Conservation (phyloP, 2,113 vertebrate species). For the Oxyura jamaicensis region DNA sequence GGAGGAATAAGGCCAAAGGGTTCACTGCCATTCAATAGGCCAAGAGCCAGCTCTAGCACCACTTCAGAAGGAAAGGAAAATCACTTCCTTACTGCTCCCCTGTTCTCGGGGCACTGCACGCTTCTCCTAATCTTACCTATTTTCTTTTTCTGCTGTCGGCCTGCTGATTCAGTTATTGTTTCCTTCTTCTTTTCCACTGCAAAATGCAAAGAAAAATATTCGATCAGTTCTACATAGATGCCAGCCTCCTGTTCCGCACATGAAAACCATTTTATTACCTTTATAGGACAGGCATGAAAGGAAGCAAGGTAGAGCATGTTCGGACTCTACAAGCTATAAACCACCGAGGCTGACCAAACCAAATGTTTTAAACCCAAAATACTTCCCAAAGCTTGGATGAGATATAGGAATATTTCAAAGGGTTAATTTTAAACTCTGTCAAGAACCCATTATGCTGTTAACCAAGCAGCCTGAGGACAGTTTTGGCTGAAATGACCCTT, state of each 20-base stretch:
- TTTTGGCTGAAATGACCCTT: slow-evolving; percentile 16
- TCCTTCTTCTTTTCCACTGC: slow-evolving; percentile 99
- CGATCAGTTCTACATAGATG: background rate
- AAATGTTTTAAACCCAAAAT: background rate
- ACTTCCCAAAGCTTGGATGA: background rate
- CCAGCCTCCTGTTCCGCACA: background rate
- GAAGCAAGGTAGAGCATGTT: background rate
- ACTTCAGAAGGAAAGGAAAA: background rate
- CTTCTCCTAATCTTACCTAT: slow-evolving; percentile 83
- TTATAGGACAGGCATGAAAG: background rate
- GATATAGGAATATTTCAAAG: background rate
- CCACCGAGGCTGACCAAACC: background rate
- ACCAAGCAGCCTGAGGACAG: background rate
- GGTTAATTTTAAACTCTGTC: background rate
- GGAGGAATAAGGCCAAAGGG: background rate
- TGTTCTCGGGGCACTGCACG: background rate
- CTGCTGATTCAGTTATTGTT: slow-evolving; percentile 96
- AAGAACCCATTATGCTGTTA: background rate
- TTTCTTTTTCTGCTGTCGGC: slow-evolving; percentile 97
- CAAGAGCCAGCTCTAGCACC: background rate
- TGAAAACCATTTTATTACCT: background rate
- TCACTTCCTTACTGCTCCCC: background rate
- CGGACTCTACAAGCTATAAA: background rate
- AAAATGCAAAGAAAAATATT: slow-evolving; percentile 39
- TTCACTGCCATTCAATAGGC: background rate